Evolutionary conservation across 2,888 invertebrate genomes (phyloP), one percentile per base, ranked within the genome.

Genomic region (Brassicogethes aeneus): DNA sequence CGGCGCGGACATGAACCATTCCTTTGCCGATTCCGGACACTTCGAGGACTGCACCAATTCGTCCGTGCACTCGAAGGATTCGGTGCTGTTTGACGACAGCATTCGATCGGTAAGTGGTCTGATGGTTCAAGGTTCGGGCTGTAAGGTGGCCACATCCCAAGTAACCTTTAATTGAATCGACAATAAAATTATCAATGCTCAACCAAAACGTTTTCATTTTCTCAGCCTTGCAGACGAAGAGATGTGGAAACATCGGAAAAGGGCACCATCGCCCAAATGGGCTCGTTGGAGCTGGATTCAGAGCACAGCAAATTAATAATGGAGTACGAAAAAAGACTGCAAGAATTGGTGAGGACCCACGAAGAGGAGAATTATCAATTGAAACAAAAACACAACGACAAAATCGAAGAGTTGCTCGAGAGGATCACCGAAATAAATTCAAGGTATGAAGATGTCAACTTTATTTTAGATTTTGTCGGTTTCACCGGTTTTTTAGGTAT

Each of bases 21-120:
- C 88, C 16, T 80, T 85, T 58, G 83, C 86, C 40, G 89, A 89
- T 67, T 89, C 88, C 3, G 90, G 90, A 33, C 85, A 88, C 69
- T 89, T 84, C 66, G 90, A 90, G 64, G 89, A 89, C 68, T 65
- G 83, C 54, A 80, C 80, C 13, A 80, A 80, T 55, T 84, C 85
- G 37, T 84, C 85, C 40, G 71, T 85, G 46, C 81, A 84, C 66
- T 85, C 85, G 42, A 85, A 84, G 68, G 85, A 85, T 58, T 80
- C 81, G n/a, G 74, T 75, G 39, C 70, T 70, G 47, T 50, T 57
- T 29, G 55, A 59, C 37, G 60, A 62, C 41, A 45, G 45, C 45
- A 53, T 40, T 50, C 15, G n/a, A 29, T 45, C 47, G 39, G 54
- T 49, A 42, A 50, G 48, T 42, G 39, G n/a, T n/a, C n/a, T 41